Evolutionary conservation across 2,113 vertebrate genomes (phyloP), one percentile per base, ranked within the genome.

Genomic region (Pygoscelis adeliae): DNA sequence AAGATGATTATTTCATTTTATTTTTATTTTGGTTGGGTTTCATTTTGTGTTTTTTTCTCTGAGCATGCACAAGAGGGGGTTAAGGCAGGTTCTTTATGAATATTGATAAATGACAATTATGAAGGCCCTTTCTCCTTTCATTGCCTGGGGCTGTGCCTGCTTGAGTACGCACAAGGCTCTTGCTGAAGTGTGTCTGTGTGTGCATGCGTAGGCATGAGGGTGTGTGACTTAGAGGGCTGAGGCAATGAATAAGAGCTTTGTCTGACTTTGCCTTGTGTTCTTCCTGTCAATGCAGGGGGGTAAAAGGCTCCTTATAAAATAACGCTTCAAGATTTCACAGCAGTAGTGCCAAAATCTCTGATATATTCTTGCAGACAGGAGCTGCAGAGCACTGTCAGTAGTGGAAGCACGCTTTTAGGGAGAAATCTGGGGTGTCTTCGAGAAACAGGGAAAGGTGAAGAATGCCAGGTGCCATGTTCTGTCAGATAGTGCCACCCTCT

Each of bases 51-150:
- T n/a, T 25, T 55, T 6, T 0, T 9, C 59, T 42, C 2, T 42
- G 15, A 72, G 83, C 58, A 5, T 30, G 89, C 89, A 91, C 77
- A 27, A 88, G 96, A 83, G 72, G 77, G 76, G 93, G 95, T 89
- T 91, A 93, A 42, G 92, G 73, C 80, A 56, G 71, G 79, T 95
- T 93, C 94, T 92, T 88, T 83, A 97, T 97, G 97, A 98, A 97
- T 98, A 97, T 98, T 97, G 97, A 98, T 98, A 96, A 93, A 70
- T 95, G 95, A 93, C 96, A 96, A 94, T 97, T 97, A 97, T 2
- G 53, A 81, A 63, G 23, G 42, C 52, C 46, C 53, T 85, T 90
- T 94, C 92, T 83, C 73, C 81, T 58, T 32, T 66, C 85, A 17
- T 72, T 46, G 96, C 97, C 96, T 22, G 86, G 81, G 96, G 97